These are phyloP conservation scores for Desoria tigrina DNA, from an alignment of 2,888 invertebrate genomes.

Conservation along the genomic window DNA sequence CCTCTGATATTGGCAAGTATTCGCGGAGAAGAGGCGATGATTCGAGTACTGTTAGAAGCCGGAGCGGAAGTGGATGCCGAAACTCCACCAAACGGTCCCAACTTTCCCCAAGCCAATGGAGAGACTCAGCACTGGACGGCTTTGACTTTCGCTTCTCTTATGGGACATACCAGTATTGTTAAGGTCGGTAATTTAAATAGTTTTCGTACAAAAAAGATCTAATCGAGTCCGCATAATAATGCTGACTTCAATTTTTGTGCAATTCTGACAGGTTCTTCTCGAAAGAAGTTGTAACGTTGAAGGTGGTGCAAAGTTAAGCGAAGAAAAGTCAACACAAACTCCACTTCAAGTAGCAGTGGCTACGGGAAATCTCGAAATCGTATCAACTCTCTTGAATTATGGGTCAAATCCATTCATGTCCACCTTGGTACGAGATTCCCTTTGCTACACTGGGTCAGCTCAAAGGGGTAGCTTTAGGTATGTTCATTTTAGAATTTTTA, in stretches of 20 bases:
- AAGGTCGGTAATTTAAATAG: constrained; percentile 59
- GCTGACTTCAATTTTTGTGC: neutral
- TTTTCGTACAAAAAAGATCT: neutral
- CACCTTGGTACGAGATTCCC: constrained; percentile 77
- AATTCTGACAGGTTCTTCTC: constrained; percentile 65
- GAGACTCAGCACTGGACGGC: constrained; percentile 85
- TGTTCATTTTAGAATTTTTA: constrained; percentile 35
- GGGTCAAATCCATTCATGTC: constrained; percentile 87
- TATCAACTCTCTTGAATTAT: constrained; percentile 74
- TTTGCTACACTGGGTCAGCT: constrained; percentile 82
- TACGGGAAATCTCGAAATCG: constrained; percentile 76
- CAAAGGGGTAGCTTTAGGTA: constrained; percentile 81
- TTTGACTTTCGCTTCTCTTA: constrained; percentile 73
- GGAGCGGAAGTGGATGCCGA: constrained; percentile 82
- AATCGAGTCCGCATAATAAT: neutral
- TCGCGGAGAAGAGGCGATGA: constrained; percentile 75
- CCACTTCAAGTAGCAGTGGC: constrained; percentile 86
- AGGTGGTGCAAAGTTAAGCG: constrained; percentile 78
- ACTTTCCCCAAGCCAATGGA: constrained; percentile 58
- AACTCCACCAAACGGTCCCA: constrained; percentile 64
- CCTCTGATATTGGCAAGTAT: constrained; percentile 59
- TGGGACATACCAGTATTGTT: constrained; percentile 56
- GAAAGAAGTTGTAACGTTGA: constrained; percentile 82
- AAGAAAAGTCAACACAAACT: constrained; percentile 82
- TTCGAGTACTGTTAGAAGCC: constrained; percentile 71